Conservation (phyloP, 2,888 invertebrate species). For the Oscheius sp. region DNA sequence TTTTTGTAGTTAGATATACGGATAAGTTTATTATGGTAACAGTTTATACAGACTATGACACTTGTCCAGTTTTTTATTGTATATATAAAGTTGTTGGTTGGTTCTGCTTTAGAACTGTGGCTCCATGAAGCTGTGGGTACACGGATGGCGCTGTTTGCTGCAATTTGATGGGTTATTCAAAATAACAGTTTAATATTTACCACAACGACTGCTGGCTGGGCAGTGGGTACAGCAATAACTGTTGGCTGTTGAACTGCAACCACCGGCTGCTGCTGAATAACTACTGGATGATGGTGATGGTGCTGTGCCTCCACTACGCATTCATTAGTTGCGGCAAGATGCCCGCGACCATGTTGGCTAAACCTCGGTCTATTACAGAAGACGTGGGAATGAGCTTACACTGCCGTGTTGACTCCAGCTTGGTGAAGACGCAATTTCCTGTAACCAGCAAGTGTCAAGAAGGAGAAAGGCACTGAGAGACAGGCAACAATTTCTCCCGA, state of each 20-base stretch:
- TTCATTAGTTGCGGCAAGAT: background rate
- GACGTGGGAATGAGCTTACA: background rate
- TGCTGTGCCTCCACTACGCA: background rate
- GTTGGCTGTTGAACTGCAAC: slow-evolving; percentile 8
- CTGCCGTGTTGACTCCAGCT: slow-evolving; percentile 24
- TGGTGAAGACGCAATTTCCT: slow-evolving; percentile 27
- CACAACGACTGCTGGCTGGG: no score
- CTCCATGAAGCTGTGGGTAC: slow-evolving; percentile 27
- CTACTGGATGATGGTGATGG: slow-evolving; percentile 20
- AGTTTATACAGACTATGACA: background rate
- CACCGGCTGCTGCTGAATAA: slow-evolving; percentile 9
- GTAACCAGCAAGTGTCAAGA: slow-evolving; percentile 16
- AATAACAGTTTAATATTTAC: no score
- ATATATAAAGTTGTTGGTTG: slow-evolving; percentile 5
- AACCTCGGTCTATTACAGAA: background rate
- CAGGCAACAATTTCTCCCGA: slow-evolving; percentile 19
- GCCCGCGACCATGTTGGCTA: slow-evolving; percentile 8
- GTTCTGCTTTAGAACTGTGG: slow-evolving; percentile 5
- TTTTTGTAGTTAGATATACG: no score
- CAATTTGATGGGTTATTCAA: background rate
- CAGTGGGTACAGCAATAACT: background rate
- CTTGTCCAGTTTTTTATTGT: background rate
- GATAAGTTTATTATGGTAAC: background rate
- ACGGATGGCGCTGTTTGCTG: slow-evolving; percentile 7
- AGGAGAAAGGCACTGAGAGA: background rate